Conservation (phyloP, 2,113 vertebrate genomes). For the Ameiurus melas region DNA sequence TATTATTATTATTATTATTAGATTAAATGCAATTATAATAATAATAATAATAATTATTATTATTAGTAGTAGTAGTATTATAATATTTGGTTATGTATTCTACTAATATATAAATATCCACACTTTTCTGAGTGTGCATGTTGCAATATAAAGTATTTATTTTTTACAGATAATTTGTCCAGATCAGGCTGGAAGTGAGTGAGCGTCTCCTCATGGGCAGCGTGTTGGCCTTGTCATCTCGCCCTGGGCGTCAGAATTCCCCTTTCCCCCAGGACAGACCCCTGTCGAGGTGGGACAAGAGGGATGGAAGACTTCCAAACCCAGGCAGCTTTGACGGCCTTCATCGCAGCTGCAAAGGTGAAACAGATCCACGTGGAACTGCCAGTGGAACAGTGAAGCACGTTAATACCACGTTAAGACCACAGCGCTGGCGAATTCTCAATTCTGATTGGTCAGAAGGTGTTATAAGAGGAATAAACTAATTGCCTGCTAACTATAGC, state of each 20-base stretch:
- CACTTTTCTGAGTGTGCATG: background rate
- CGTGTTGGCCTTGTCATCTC: slow-evolving; percentile 76
- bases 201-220: slow-evolving; percentile 78
- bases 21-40: no score
- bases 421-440: background rate
- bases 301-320: slow-evolving; percentile 81
- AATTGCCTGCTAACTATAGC: background rate
- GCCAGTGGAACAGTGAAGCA: background rate
- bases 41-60: no score
- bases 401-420: background rate
- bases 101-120: background rate
- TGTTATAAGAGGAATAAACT: background rate
- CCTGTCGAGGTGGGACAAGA: slow-evolving; percentile 73
- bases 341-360: slow-evolving; percentile 89
- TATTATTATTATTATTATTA: background rate
- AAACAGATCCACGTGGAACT: background rate
- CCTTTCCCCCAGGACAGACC: slow-evolving; percentile 70
- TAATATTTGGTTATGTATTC: background rate
- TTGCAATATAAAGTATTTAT: no score
- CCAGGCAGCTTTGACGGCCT: slow-evolving; percentile 91
- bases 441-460: background rate
- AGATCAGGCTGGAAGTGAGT: slow-evolving; percentile 31
- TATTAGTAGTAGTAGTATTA: background rate
- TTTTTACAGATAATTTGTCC: background rate
- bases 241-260: slow-evolving; percentile 73